Base-by-base conservation (phyloP, 1,140 invertebrate genomes). In the Bicyclus anynana region DNA sequence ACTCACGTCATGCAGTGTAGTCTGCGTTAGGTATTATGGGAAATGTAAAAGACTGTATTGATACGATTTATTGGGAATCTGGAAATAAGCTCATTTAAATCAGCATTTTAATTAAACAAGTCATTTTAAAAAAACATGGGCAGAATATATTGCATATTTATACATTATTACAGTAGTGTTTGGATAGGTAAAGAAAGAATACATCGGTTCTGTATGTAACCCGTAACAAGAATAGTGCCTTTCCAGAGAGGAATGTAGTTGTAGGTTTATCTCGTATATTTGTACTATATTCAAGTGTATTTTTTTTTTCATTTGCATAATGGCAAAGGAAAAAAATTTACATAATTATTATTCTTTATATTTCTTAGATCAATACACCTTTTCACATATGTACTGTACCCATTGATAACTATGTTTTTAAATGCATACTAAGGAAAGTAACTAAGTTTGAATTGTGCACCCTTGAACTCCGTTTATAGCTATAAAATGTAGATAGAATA, bases 201-300 rank as follows among this genome's bases (percentile, higher is more conserved):
- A n/a, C n/a, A n/a, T n/a, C n/a, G n/a, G n/a, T n/a, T n/a, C n/a
- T n/a, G n/a, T n/a, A n/a, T 53, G 67, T 71, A 72, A 74, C 53
- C 68, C 67, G 69, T 71, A 76, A 71, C 69, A 78, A 81, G 74
- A 62, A 84, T 86, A 84, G 83, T 86, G 83, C 81, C 83, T 86
- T 86, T 84, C 69, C 74, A 77, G 37, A 64, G 37, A 40, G 6
- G 13, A 40, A 5, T 38, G 23, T 63, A 63, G 55, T 37, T 57
- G 40, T 57, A 58, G 38, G 2, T 46, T 40, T 51, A 33, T 42
- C 49, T 40, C 37, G 26, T 58, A 51, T 51, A 51, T 48, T 51
- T 40, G 0, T 40, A 38, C 35, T 12, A 33, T 33, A 33, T 12
- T 33, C 12, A 33, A 33, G 10, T 10, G 10, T 33, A 1, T 33